Base-by-base conservation (phyloP, 2,888 invertebrate species). In the Tubiluchus corallicola region DNA sequence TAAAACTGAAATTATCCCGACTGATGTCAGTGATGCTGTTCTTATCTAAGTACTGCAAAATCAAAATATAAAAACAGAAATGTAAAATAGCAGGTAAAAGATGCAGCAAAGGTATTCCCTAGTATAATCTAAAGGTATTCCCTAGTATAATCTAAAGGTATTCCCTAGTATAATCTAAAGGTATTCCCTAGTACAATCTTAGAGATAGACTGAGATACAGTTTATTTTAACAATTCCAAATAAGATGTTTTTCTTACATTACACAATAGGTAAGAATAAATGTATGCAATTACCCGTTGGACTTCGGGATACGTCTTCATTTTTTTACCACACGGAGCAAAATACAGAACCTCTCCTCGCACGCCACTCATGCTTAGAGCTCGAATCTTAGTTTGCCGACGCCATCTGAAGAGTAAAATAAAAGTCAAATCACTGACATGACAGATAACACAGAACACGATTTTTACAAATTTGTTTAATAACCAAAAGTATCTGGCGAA, bases 321-420 rank as follows among this genome's bases (percentile, higher is more conserved):
- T 46, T 70, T 71, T 55, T 73, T 72, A 37, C 74, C 75, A 58
- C 73, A 74, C 1, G 77, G 77, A 40, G 74, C 71, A 50, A 77
- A 76, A 65, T 96, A 96, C 46, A 77, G 75, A 40, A 96, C 92
- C 59, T 94, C 92, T n/a, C 94, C 90, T 53, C 81, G 79, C 50
- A 80, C 77, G 37, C 88, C 87, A 55, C 76, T 79, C 52, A 81
- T 77, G 3, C 83, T 84, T 4, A 90, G 72, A 3, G 83, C 82
- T 50, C 79, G 76, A 55, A 92, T 84, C 44, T 84, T 73, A 0
- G 90, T 90, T 61, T 87, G 82, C n/a, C 92, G 71, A 55, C 81
- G 80, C 92, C 92, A 92, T 20, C 65, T 54, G 20, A 19, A 46
- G 45, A 37, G 3, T 4, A 49, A n/a, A 45, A 42, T 29, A 40